Evolutionary conservation across 2,113 vertebrate species (phyloP).

Genomic region (Pelmatolapia mariae): DNA sequence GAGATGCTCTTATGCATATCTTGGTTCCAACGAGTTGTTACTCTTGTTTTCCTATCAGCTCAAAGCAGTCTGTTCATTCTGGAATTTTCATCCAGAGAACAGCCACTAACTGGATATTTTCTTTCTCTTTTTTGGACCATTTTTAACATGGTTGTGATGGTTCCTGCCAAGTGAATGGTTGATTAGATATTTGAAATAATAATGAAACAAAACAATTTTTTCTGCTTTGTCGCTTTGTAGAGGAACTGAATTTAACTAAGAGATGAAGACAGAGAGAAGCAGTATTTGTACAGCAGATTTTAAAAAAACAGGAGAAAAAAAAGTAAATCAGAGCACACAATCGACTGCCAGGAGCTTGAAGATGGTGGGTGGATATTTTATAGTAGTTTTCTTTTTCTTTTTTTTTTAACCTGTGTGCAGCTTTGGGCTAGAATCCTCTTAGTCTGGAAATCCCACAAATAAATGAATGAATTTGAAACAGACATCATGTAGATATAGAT

Average conservation of each 20-base stretch:
- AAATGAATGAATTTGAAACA: background rate
- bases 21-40: background rate
- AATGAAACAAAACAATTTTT: background rate
- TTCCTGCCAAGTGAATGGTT: background rate
- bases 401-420: background rate
- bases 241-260: background rate
- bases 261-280: background rate
- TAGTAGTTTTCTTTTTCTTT: background rate
- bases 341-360: background rate
- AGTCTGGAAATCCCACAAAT: background rate
- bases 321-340: background rate
- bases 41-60: background rate
- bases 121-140: background rate
- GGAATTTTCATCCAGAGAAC: background rate
- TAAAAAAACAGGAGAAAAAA: too few species aligned
- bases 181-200: background rate
- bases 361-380: background rate
- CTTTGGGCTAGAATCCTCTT: background rate
- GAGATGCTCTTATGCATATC: background rate
- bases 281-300: background rate
- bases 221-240: background rate
- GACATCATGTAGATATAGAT: background rate
- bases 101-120: background rate
- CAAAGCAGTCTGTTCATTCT: background rate
- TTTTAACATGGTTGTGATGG: background rate